Evolutionary conservation across 2,797 vertebrate genomes (phyloP).

Genomic region (Graptemys geographica): DNA sequence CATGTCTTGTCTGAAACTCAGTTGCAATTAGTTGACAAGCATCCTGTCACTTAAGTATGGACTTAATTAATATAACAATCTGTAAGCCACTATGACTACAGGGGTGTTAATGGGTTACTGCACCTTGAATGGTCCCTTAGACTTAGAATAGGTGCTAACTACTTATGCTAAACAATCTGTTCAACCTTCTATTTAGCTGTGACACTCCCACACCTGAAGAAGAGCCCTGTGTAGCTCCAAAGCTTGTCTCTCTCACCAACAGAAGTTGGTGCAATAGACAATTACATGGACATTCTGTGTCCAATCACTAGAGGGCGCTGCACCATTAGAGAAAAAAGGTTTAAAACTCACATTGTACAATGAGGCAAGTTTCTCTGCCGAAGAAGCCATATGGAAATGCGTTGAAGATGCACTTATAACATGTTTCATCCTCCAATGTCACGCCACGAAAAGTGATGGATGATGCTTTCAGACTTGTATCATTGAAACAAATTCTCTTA

Average conservation of each 20-base stretch:
- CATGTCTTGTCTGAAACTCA: background rate
- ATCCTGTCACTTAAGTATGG: background rate
- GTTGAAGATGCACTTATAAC: too few relatives aligned
- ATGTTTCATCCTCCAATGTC: too few relatives aligned
- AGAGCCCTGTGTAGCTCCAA: too few relatives aligned
- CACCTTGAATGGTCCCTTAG: background rate
- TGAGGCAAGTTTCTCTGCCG: too few relatives aligned
- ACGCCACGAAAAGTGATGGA: too few relatives aligned
- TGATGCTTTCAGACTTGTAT: too few relatives aligned
- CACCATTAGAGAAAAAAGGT: too few relatives aligned
- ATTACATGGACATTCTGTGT: too few relatives aligned
- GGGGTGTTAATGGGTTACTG: background rate
- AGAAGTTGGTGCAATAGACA: background rate
- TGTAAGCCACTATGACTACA: background rate
- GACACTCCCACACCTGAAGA: background rate
- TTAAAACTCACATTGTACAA: too few relatives aligned
- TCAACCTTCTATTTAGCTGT: background rate
- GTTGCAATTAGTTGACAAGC: background rate
- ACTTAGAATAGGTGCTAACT: background rate
- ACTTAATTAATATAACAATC: background rate
- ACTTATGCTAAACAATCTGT: background rate
- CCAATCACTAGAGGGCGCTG: too few relatives aligned
- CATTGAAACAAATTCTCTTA: too few relatives aligned
- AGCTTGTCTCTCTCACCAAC: background rate
- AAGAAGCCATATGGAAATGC: too few relatives aligned